Percentiles rank a stretch among this genome's conserved stretches.
Evolutionary conservation across 1,140 invertebrate genomes (phyloP).

Genomic region (Neodiprion lecontei): DNA sequence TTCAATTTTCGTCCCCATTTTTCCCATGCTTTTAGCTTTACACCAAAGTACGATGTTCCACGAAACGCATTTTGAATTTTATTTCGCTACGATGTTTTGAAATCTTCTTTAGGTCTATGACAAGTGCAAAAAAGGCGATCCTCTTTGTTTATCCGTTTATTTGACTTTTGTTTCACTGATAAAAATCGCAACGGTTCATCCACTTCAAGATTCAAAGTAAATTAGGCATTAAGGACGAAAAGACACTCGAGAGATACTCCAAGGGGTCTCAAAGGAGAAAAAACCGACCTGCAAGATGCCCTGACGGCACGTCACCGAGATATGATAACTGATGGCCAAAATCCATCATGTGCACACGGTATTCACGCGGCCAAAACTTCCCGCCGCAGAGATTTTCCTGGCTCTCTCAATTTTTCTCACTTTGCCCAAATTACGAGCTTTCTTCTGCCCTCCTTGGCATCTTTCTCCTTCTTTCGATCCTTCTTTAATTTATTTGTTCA

Average conservation of each 20-base stretch:
- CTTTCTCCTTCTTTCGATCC: too few relatives aligned
- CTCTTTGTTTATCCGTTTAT: too few relatives aligned
- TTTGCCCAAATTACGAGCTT: not conserved
- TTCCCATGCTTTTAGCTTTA: too few relatives aligned
- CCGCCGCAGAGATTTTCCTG: not conserved
- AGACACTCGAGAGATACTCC: not conserved
- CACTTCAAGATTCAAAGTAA: too few relatives aligned
- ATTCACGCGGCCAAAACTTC: not conserved
- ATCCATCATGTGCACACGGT: not conserved
- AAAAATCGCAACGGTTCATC: too few relatives aligned
- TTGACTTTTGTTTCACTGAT: too few relatives aligned
- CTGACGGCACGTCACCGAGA: not conserved
- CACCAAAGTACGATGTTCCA: too few relatives aligned
- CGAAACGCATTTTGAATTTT: too few relatives aligned
- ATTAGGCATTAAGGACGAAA: not conserved
- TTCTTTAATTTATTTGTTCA: not conserved
- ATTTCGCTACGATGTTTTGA: too few relatives aligned
- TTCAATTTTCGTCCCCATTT: too few relatives aligned
- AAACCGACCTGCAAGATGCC: not conserved
- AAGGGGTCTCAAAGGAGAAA: not conserved
- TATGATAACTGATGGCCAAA: constrained; percentile 5
- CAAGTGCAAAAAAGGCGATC: too few relatives aligned
- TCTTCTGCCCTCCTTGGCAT: not conserved
- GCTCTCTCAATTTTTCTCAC: not conserved
- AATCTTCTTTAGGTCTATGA: too few relatives aligned